A percentile compares a stretch with the other conserved stretches of the same genome.
Conservation (phyloP, 2,113 vertebrate genomes). For the Sigmodon hispidus region DNA sequence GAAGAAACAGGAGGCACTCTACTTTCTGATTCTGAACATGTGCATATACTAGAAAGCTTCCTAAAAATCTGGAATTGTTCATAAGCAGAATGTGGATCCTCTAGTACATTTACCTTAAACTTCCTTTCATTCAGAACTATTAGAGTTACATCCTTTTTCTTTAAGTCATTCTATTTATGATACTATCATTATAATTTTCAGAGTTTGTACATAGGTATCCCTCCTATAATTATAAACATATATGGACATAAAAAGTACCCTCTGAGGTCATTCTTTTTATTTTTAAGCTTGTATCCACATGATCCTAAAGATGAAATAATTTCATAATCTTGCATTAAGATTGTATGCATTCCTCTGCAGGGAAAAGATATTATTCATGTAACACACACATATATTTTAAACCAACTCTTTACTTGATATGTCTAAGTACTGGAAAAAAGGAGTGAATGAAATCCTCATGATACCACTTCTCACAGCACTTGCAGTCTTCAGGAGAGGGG, state of each 20-base stretch:
- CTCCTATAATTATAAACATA: not conserved
- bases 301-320: not conserved
- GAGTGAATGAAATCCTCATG: not conserved
- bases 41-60: not conserved
- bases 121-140: not conserved
- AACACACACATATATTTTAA: not conserved
- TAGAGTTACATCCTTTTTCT: not conserved
- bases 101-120: not conserved
- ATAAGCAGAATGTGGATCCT: not conserved
- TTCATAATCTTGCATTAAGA: not conserved
- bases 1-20: not conserved
- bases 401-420: not conserved
- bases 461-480: rapidly evolving
- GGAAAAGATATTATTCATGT: not conserved
- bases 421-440: not conserved
- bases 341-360: not conserved
- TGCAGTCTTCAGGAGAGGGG: not conserved
- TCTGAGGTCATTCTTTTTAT: not conserved
- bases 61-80: not conserved
- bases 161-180: not conserved
- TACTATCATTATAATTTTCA: not conserved
- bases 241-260: not conserved
- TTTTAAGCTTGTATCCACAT: not conserved
- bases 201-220: not conserved
- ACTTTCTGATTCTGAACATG: not conserved